Evolutionary conservation across 1,140 invertebrate species (phyloP), one percentile per base, ranked within the genome.

Genomic region (Drosophila baimaii): DNA sequence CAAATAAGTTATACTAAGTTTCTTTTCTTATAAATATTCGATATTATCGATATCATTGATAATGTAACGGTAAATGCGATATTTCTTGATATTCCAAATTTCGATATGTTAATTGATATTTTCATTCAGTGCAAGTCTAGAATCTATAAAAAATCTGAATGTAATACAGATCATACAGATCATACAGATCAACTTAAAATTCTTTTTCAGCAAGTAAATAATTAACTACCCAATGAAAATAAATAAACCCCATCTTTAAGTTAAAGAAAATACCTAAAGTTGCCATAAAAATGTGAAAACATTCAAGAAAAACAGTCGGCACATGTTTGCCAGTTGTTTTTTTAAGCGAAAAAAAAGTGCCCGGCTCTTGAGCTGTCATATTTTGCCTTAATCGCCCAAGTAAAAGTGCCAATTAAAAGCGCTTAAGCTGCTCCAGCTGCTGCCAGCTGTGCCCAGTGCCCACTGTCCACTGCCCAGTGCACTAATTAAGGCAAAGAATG

Each of bases 401-500:
- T 86, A 86, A 86, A 86, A 86, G 84, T 88, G 72, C 76, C 83
- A 88, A 89, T 86, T 88, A 86, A 86, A 83, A 79, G 25, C 25
- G 72, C 59, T 88, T 66, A 65, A 83, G 72, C 74, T 46, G 56
- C 15, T n/a, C 51, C 51, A 31, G 29, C 49, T n/a, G 35, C 35
- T 35, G 51, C 29, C 49, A 7, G 3, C n/a, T n/a, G n/a, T n/a
- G n/a, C n/a, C n/a, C n/a, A n/a, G n/a, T n/a, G n/a, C n/a, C n/a
- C n/a, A n/a, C n/a, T n/a, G n/a, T n/a, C n/a, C n/a, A n/a, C n/a
- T 51, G 7, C 57, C 31, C 69, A 59, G 47, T 59, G 56, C 71
- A 72, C 79, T 88, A 88, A 86, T 86, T 86, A 86, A 55, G 77
- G 49, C 47, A 59, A 64, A 69, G 58, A 79, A 86, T 78, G 78